A percentile compares a stretch with the other conserved stretches of the same genome.
Evolutionary conservation across 2,797 vertebrate genomes (phyloP).

Genomic region (Florisuga fusca): DNA sequence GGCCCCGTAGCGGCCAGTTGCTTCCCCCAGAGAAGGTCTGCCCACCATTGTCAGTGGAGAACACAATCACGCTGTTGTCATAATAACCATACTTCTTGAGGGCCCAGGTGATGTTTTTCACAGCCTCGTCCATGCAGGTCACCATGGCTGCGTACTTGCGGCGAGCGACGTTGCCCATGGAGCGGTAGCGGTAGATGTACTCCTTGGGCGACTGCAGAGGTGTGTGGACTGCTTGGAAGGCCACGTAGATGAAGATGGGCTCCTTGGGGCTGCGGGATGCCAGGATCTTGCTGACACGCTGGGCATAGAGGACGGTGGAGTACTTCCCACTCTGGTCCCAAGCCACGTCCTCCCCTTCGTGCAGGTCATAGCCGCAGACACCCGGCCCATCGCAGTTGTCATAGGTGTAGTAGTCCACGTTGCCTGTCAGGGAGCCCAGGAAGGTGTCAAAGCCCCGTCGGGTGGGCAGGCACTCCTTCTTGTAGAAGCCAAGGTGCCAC

Average conservation of each 20-base stretch:
- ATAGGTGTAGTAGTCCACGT: conserved; percentile 96
- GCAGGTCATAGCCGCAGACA: conserved; percentile 92
- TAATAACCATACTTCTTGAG: conserved; percentile 96
- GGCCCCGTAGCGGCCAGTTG: conserved; percentile 96
- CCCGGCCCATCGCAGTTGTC: conserved; percentile 94
- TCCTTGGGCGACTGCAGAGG: conserved; percentile 93
- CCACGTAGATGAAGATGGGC: conserved; percentile 94
- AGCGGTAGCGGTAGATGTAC: conserved; percentile 92
- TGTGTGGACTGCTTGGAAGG: conserved; percentile 96
- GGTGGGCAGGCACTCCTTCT: conserved; percentile 94
- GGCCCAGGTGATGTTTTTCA: conserved; percentile 93
- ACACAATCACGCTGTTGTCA: conserved; percentile 92
- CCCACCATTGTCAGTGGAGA: conserved; percentile 95
- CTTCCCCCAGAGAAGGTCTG: conserved; percentile 95
- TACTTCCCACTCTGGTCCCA: conserved; percentile 94
- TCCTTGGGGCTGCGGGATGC: conserved; percentile 85
- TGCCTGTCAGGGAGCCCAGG: conserved; percentile 95
- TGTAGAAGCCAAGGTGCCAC: conserved; percentile 98
- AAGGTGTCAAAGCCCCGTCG: conserved; percentile 95
- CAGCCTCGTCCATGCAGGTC: conserved; percentile 93
- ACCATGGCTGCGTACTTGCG: conserved; percentile 97
- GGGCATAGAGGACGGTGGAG: conserved; percentile 93
- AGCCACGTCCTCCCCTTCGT: conserved; percentile 91
- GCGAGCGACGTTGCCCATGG: conserved; percentile 89
- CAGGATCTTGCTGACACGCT: conserved; percentile 91